Evolutionary conservation across 2,888 invertebrate genomes (phyloP), one percentile per base, ranked within the genome.

Genomic region (Microctonus hyperodae): DNA sequence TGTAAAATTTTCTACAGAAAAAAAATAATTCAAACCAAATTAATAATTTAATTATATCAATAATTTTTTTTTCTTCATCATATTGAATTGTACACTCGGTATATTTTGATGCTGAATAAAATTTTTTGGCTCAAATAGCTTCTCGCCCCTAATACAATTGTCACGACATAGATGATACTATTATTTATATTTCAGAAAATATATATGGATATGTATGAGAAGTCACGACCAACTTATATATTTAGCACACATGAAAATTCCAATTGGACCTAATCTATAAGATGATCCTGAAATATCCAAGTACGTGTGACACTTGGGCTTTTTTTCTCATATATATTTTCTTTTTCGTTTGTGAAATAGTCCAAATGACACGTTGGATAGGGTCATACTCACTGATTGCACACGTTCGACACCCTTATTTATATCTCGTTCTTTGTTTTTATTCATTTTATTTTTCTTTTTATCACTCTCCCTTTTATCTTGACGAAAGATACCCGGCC

Each of bases 311-410:
- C 44, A n/a, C 16, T 44, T 44, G 20, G 16, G 44, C 44, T 44
- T 44, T 44, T 44, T 16, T 16, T 44, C 44, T 44, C 44, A 44
- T 44, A 28, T 28, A 28, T 7, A 28, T 28, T 28, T 28, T 28
- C 28, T 28, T 4, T 16, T 16, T 7, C 48, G 20, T 5, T 5
- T 5, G 22, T n/a, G 33, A 20, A 33, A 60, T 50, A 50, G 22
- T 44, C 25, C 48, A 50, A 50, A 25, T 48, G 33, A 50, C 48
- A 31, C 50, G 48, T 48, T 33, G 20, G 16, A 48, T 44, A n/a
- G 31, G 60, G 50, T 50, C 50, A 50, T 50, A 13, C 35, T 10
- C 10, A 33, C 44, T 50, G 60, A 60, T 60, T 60, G 50, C 50
- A 50, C 60, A n/a, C 20, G 48, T 28, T 31, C 33, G 31, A 28